Evolutionary conservation across 1,140 invertebrate genomes (phyloP).

Genomic region (Platyura marginata): DNA sequence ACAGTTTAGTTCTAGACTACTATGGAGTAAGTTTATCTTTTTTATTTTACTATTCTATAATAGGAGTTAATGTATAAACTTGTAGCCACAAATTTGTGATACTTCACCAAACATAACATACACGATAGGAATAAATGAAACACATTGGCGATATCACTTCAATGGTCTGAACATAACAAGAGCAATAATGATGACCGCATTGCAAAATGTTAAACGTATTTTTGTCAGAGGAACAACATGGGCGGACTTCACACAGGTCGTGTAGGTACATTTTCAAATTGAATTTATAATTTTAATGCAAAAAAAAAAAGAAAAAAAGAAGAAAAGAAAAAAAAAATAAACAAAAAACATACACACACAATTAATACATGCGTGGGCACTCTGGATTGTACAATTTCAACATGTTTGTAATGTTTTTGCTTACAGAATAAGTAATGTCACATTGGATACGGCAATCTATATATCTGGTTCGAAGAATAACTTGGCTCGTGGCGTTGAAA

Average conservation of each 20-base stretch:
- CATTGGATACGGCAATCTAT: constrained; percentile 62
- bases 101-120: constrained; percentile 18
- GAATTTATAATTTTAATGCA: too few relatives aligned
- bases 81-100: constrained; percentile 12
- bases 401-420: too few relatives aligned
- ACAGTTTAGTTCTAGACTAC: constrained; percentile 58
- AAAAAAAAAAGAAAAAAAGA: too few relatives aligned
- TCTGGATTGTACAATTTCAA: too few relatives aligned
- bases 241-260: constrained; percentile 38
- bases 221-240: constrained; percentile 56
- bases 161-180: constrained; percentile 33
- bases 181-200: constrained; percentile 65
- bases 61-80: too few relatives aligned
- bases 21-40: constrained; percentile 48
- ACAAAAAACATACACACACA: too few relatives aligned
- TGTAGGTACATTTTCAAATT: constrained; percentile 27
- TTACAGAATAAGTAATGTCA: constrained; percentile 52
- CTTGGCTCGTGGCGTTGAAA: constrained; percentile 64
- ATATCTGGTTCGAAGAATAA: constrained; percentile 36
- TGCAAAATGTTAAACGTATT: constrained; percentile 71
- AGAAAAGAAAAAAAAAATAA: too few relatives aligned
- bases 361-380: too few relatives aligned
- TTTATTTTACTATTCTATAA: too few relatives aligned
- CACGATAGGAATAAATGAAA: constrained; percentile 33
- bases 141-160: constrained; percentile 28